Percentiles rank a stretch among this genome's conserved stretches.
Evolutionary conservation across 2,113 vertebrate genomes (phyloP).

Genomic region (Spheniscus mendiculus): DNA sequence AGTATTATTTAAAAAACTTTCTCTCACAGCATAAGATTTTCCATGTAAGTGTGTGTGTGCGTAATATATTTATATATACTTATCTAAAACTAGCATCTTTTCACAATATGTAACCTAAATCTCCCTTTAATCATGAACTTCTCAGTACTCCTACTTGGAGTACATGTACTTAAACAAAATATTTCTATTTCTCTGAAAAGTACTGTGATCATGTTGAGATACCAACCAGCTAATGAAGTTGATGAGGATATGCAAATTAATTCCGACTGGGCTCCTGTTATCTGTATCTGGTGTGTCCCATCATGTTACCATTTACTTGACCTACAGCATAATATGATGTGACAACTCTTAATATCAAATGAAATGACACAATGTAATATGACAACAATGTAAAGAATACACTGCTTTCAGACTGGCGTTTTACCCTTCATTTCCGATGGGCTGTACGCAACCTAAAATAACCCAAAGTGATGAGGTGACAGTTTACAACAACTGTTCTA

Average conservation of each 20-base stretch:
- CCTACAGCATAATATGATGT: not conserved
- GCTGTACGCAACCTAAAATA: not conserved
- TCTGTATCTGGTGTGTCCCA: conserved; percentile 2
- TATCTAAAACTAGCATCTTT: not conserved
- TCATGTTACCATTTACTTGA: conserved; percentile 4
- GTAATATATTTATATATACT: not conserved
- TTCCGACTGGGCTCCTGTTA: conserved; percentile 20
- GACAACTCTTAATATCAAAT: not conserved
- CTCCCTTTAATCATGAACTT: not conserved
- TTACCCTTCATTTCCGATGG: not conserved
- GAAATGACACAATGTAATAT: not conserved
- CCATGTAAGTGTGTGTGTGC: rapidly evolving
- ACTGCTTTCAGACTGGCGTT: not conserved
- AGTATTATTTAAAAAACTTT: not conserved
- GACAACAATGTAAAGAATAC: not conserved
- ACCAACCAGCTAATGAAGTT: not conserved
- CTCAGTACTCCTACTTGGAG: not conserved
- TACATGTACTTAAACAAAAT: not conserved
- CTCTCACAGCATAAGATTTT: not conserved
- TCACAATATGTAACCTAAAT: not conserved
- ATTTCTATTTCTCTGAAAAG: not conserved
- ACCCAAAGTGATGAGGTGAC: not conserved
- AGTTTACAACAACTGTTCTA: not conserved
- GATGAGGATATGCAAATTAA: conserved; percentile 5
- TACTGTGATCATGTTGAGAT: not conserved